Percentiles rank a stretch among this genome's conserved stretches.
These are phyloP conservation scores for Enteromius radiatus DNA, from an alignment of 2,797 vertebrate genomes.

Conservation along the genomic window DNA sequence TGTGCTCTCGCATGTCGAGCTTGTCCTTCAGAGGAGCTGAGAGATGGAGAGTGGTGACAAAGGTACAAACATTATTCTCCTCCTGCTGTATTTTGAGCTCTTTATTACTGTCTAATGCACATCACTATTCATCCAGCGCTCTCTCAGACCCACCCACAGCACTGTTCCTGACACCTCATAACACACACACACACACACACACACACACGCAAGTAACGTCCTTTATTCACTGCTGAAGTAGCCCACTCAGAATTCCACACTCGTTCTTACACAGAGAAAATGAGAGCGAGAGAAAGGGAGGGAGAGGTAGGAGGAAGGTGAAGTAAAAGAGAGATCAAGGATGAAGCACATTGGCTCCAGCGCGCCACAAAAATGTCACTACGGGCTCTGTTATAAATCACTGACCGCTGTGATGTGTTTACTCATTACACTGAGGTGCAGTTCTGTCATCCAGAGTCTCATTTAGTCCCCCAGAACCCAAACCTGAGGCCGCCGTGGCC, in stretches of 20 bases:
- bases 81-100: conserved; percentile 35
- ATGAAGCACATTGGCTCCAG: conserved; percentile 55
- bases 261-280: conserved; percentile 33
- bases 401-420: conserved; percentile 75
- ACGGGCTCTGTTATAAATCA: conserved; percentile 77
- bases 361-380: conserved; percentile 73
- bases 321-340: conserved; percentile 41
- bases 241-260: conserved; percentile 42
- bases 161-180: conserved; percentile 9
- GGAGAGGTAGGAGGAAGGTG: conserved; percentile 24
- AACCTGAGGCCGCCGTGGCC: conserved; percentile 14
- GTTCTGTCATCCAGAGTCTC: conserved; percentile 69
- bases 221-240: conserved; percentile 34
- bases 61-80: conserved; percentile 48
- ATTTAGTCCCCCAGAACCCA: conserved; percentile 51
- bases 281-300: conserved; percentile 16
- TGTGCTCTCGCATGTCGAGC: conserved; percentile 30
- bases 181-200: conserved; percentile 10
- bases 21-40: conserved; percentile 56
- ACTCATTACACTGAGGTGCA: conserved; percentile 77
- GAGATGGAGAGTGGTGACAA: conserved; percentile 11
- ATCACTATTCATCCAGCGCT: conserved; percentile 37
- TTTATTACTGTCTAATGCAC: conserved; percentile 53
- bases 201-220: neutral
- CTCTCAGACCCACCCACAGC: conserved; percentile 11